A percentile compares a stretch with the other conserved stretches of the same genome.
These are phyloP conservation scores for Drosophila mayaguana DNA, from an alignment of 2,888 invertebrate genomes.

Conservation along the genomic window DNA sequence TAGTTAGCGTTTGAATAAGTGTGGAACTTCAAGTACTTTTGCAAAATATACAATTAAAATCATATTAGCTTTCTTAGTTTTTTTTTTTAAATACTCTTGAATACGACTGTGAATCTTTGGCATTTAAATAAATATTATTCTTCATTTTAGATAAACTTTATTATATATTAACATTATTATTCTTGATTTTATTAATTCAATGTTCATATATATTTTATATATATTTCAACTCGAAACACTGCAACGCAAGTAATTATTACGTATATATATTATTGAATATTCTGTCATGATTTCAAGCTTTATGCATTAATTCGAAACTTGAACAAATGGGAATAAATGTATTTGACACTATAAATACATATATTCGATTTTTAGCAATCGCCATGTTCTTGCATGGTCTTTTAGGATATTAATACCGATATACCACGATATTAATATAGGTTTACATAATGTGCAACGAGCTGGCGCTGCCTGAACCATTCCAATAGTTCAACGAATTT, in stretches of 20 bases:
- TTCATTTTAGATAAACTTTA: too few species aligned
- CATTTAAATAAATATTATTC: too few species aligned
- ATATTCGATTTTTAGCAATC: not conserved
- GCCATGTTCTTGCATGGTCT: conserved; percentile 7
- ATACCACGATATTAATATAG: not conserved
- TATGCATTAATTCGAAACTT: not conserved
- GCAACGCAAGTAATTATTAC: not conserved
- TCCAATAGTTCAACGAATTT: conserved; percentile 1
- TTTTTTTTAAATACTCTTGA: not conserved
- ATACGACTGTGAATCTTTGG: too few species aligned
- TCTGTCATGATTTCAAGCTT: conserved; percentile 1
- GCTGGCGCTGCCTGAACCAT: not conserved
- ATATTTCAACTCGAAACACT: too few species aligned
- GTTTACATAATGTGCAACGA: conserved; percentile 17
- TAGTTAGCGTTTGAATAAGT: not conserved
- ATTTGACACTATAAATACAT: not conserved
- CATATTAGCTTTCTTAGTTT: not conserved
- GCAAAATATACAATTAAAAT: not conserved
- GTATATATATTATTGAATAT: not conserved
- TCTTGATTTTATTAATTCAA: too few species aligned
- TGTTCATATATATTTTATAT: too few species aligned
- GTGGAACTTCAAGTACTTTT: not conserved
- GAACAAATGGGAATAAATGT: too few species aligned
- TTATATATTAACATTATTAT: too few species aligned
- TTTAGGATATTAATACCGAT: not conserved